Base-by-base conservation (phyloP, 2,797 vertebrate species). In the Pogoniulus pusillus region DNA sequence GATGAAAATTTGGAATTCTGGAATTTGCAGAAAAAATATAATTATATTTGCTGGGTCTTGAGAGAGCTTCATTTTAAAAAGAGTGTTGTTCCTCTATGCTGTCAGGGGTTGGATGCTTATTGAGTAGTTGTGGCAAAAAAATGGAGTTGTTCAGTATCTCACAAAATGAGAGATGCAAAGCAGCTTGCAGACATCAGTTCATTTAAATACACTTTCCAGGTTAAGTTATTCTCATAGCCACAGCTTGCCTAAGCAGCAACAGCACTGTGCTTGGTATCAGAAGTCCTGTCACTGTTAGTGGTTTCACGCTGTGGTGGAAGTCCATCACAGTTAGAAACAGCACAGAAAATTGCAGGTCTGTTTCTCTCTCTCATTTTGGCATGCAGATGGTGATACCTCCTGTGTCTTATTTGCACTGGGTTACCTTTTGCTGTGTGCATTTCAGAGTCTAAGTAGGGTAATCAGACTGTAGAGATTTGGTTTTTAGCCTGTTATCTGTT, bases 91-190 rank as follows among this genome's bases (percentile, higher is more conserved):
- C 65, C 29, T n/a, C n/a, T 76, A 1, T 55, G 22, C 35, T 74
- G 3, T 27, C 19, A 26, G 15, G 2, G 1, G 1, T 43, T 3
- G 9, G 6, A 12, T 60, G 8, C 9, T 58, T 75, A 18, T 60
- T 84, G 57, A 60, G 37, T 66, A 66, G 19, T 24, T 27, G 16
- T 19, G 4, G 1, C 37, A 10, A 51, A 57, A 60, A 54, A 29
- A 0, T 15, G 1, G 4, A 75, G 37, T 27, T 58, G 1, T 20
- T 72, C 0, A 0, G 1, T 29, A 54, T 87, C 26, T 22, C 29
- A 53, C 27, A 45, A 23, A 49, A 32, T 63, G 7, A 88, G 12
- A 55, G 8, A 47, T 32, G 7, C 3, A 60, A 27, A 71, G 27
- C 32, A n/a, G 7, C 32, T 66, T 80, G 43, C 23, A 82, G 32